Evolutionary conservation across 2,113 vertebrate species (phyloP).

Genomic region (Pseudorhombus dupliciocellatus): DNA sequence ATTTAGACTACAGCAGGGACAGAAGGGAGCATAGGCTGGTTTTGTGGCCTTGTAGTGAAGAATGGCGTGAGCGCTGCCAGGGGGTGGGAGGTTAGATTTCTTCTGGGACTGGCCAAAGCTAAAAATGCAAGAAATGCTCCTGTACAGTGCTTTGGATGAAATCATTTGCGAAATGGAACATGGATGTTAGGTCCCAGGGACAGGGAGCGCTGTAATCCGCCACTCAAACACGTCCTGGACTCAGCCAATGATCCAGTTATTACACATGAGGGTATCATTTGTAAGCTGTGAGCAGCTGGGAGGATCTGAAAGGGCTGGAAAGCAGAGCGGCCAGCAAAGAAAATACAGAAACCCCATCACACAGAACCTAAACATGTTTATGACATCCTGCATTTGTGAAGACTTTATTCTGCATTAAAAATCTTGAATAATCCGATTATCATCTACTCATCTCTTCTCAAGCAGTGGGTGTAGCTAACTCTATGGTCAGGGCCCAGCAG

Average conservation of each 20-base stretch:
- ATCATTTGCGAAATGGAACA: conserved; percentile 41
- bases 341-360: background rate
- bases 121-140: conserved; percentile 5
- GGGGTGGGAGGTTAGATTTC: conserved; percentile 33
- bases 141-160: conserved; percentile 33
- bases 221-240: conserved; percentile 47
- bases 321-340: conserved; percentile 2
- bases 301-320: conserved; percentile 10
- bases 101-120: conserved; percentile 11
- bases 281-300: conserved; percentile 18
- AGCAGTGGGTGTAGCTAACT: no score
- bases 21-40: conserved; percentile 11
- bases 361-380: background rate
- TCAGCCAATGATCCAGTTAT: conserved; percentile 54
- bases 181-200: conserved; percentile 25
- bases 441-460: no score
- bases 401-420: background rate
- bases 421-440: no score
- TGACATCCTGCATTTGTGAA: background rate
- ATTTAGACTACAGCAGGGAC: conserved; percentile 13
- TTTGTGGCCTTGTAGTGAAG: conserved; percentile 20
- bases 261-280: conserved; percentile 44
- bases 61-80: background rate
- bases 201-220: conserved; percentile 36
- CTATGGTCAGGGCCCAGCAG: no score